Conservation (phyloP, 1,140 invertebrate genomes). For the Zaprionus kolodkinae region DNA sequence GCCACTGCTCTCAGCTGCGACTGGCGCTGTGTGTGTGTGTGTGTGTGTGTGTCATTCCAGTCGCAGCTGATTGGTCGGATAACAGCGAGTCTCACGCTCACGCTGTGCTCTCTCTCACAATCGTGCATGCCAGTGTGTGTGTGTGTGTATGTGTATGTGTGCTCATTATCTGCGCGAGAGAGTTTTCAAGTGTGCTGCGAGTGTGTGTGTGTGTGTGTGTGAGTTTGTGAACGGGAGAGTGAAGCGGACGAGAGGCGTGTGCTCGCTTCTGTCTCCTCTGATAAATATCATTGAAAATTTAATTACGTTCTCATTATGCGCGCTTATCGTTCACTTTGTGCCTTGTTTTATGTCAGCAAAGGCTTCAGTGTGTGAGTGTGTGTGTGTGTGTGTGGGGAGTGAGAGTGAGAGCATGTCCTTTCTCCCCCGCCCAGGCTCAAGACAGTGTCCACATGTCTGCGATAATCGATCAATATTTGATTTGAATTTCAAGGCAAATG, state of each 20-base stretch:
- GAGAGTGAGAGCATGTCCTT: neutral
- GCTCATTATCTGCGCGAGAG: slow-evolving; percentile 8
- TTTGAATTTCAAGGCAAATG: slow-evolving; percentile 3
- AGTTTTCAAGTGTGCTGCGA: neutral
- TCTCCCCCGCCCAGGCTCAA: neutral
- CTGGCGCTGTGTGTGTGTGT: neutral
- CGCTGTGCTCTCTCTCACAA: slow-evolving; percentile 29
- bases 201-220: neutral
- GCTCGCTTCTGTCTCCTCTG: slow-evolving; percentile 27
- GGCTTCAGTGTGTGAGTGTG: neutral
- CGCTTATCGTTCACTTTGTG: slow-evolving; percentile 59
- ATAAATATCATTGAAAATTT: slow-evolving; percentile 64
- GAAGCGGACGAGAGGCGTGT: neutral
- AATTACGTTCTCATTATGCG: slow-evolving; percentile 73
- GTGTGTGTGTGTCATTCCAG: slow-evolving; percentile 52
- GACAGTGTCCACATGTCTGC: neutral
- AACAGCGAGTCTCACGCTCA: slow-evolving; percentile 38
- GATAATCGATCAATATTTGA: slow-evolving; percentile 5
- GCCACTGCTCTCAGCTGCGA: slow-evolving; percentile 26
- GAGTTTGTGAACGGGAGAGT: neutral
- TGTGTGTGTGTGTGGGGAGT: neutral
- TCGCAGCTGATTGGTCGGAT: slow-evolving; percentile 71
- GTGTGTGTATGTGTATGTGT: slow-evolving; percentile 5
- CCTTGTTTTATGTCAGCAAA: slow-evolving; percentile 30
- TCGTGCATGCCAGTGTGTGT: slow-evolving; percentile 32